phyloP scores from a whole-genome alignment of 2,888 invertebrate species.

The Aphodius sticticus region DNA sequence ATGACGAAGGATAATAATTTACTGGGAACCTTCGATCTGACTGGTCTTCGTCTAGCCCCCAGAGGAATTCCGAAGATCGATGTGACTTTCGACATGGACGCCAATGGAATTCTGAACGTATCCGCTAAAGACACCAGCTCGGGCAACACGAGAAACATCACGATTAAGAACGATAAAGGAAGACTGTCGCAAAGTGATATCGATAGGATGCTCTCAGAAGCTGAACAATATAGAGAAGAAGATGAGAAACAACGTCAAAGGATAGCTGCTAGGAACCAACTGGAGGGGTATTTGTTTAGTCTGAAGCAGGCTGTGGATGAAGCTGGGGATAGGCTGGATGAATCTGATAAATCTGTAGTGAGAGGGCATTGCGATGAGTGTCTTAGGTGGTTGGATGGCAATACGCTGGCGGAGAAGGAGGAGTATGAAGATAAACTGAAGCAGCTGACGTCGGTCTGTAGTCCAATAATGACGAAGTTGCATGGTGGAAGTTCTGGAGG shows the following conservation, averaged over 20 bases:
- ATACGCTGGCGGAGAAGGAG: constrained; percentile 71
- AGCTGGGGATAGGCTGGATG: constrained; percentile 68
- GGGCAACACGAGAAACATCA: constrained; percentile 76
- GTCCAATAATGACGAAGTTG: constrained; percentile 69
- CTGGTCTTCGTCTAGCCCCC: constrained; percentile 75
- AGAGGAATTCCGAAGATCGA: constrained; percentile 74
- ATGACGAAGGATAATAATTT: constrained; percentile 83
- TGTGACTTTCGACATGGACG: constrained; percentile 77
- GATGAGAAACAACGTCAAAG: constrained; percentile 74
- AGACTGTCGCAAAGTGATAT: constrained; percentile 83
- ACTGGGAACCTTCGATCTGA: constrained; percentile 70
- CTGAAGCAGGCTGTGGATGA: constrained; percentile 73
- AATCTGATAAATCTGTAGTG: constrained; percentile 69
- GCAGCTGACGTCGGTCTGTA: constrained; percentile 60
- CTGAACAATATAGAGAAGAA: constrained; percentile 76
- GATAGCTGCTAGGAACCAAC: constrained; percentile 73
- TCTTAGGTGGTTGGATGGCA: constrained; percentile 73
- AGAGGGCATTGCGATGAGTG: constrained; percentile 65
- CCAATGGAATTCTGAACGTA: constrained; percentile 73
- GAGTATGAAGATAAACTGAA: constrained; percentile 71
- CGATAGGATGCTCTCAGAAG: constrained; percentile 79
- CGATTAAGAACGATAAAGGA: constrained; percentile 84
- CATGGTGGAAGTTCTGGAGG: constrained; percentile 49
- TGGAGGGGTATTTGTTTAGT: constrained; percentile 75
- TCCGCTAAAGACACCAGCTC: constrained; percentile 64